Percentiles rank a stretch among this genome's conserved stretches.
Conservation (phyloP, 2,113 vertebrate species). For the Sinocyclocheilus anophthalmus region DNA sequence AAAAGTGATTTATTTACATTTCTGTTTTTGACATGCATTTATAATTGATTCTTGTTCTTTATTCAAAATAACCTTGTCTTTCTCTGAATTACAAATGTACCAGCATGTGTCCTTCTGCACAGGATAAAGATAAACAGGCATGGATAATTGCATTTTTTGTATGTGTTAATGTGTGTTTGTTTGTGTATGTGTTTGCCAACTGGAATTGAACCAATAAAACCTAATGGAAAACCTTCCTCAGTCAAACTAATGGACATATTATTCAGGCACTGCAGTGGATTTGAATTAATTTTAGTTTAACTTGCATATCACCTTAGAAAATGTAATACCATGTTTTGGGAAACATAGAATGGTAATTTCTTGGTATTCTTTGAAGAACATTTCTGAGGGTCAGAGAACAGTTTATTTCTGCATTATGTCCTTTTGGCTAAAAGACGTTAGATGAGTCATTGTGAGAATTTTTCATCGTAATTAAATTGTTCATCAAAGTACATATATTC, state of each 20-base stretch:
- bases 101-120: neutral
- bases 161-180: neutral
- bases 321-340: neutral
- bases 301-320: neutral
- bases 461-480: neutral
- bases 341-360: neutral
- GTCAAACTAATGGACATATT: constrained; percentile 1
- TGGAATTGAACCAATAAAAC: constrained; percentile 11
- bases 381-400: neutral
- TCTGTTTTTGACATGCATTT: neutral
- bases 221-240: neutral
- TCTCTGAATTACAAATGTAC: neutral
- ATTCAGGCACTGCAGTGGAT: neutral
- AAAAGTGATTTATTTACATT: neutral
- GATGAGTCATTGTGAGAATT: neutral
- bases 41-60: neutral
- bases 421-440: neutral
- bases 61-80: neutral
- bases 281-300: neutral
- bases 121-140: constrained; percentile 13
- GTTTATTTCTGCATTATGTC: neutral
- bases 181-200: constrained; percentile 11
- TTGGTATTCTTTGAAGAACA: neutral
- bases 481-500: neutral
- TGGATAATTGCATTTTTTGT: neutral